phyloP scores from a whole-genome alignment of 2,113 vertebrate genomes.

The Nestor notabilis region DNA sequence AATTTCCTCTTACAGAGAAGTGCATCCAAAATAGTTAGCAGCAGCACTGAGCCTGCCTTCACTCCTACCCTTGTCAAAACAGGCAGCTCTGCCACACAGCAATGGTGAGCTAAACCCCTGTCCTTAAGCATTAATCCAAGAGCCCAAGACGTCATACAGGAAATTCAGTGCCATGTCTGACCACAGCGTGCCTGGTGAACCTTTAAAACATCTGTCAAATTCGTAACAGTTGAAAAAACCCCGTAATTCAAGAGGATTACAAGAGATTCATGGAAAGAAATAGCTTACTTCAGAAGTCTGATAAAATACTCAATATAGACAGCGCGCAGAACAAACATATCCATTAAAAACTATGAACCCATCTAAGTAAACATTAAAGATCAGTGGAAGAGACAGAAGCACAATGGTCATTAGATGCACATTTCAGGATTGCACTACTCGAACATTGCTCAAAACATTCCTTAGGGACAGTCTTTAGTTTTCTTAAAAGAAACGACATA shows the following conservation, averaged over 20 bases:
- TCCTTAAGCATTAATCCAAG: fast-evolving
- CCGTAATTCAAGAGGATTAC: not conserved
- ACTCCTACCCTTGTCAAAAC: not conserved
- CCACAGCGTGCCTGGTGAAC: fast-evolving
- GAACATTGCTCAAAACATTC: fast-evolving
- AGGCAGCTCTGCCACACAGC: not conserved
- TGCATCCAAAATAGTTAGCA: fast-evolving
- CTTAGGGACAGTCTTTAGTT: fast-evolving
- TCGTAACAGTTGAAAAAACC: not conserved
- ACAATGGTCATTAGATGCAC: fast-evolving
- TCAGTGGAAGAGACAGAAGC: not conserved
- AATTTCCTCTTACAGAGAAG: not conserved
- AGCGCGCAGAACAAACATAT: not conserved
- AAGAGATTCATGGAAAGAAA: not conserved
- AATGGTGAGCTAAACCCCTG: fast-evolving
- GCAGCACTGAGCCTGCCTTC: not conserved
- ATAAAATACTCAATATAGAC: not conserved
- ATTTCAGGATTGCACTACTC: not conserved
- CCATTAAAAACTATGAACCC: not conserved
- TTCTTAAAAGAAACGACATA: not conserved
- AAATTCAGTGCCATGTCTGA: not conserved
- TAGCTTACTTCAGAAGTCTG: not conserved
- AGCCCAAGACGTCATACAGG: fast-evolving
- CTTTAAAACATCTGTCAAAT: not conserved
- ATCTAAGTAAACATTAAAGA: not conserved